phyloP scores from a whole-genome alignment of 1,140 invertebrate genomes.

The Panulirus ornatus region DNA sequence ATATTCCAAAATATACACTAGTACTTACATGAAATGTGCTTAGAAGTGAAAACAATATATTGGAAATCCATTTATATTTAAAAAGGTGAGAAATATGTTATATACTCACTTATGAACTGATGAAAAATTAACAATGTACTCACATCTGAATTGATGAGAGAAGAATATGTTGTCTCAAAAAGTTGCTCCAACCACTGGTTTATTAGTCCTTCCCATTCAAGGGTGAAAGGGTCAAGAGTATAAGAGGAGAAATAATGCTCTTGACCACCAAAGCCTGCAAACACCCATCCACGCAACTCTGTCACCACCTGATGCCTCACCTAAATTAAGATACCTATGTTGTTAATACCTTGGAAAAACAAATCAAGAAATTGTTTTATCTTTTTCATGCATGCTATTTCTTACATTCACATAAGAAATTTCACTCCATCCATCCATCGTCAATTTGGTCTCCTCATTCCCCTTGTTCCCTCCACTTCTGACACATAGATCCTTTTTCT shows the following conservation, averaged over 20 bases:
- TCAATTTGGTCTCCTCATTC: too few relatives aligned
- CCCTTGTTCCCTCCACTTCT: too few relatives aligned
- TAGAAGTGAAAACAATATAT: too few relatives aligned
- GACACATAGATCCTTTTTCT: too few relatives aligned
- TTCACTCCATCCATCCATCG: too few relatives aligned
- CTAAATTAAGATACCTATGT: not conserved
- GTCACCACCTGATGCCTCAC: slow-evolving; percentile 46
- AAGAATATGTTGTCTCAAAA: slow-evolving; percentile 34
- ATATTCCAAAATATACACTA: too few relatives aligned
- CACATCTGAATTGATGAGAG: slow-evolving; percentile 48
- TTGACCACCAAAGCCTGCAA: slow-evolving; percentile 3
- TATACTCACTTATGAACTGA: too few relatives aligned
- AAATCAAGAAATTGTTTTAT: not conserved
- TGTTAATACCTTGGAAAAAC: not conserved
- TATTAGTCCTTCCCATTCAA: slow-evolving; percentile 29
- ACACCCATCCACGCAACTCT: slow-evolving; percentile 23
- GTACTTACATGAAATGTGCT: too few relatives aligned
- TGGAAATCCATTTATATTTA: too few relatives aligned
- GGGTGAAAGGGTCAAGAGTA: slow-evolving; percentile 12
- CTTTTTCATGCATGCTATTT: not conserved
- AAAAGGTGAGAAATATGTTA: too few relatives aligned
- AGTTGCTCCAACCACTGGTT: slow-evolving; percentile 37
- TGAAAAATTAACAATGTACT: not conserved
- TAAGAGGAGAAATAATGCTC: not conserved
- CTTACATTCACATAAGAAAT: too few relatives aligned